Conservation (phyloP, 2,797 vertebrate genomes). For the Lophura swinhoii region DNA sequence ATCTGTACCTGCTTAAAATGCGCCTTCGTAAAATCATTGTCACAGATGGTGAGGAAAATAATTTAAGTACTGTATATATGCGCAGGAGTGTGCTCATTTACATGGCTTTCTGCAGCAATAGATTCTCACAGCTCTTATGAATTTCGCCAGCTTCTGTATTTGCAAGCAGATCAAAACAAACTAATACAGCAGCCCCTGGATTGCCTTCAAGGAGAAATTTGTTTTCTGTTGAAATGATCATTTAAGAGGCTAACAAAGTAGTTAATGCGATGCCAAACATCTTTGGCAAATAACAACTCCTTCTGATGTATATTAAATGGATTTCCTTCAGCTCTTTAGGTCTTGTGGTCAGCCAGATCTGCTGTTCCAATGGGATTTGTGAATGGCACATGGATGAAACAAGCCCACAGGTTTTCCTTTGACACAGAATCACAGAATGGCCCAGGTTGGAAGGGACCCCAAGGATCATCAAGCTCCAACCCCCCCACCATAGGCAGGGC, state of each 20-base stretch:
- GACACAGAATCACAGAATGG: no score
- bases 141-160: neutral
- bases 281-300: neutral
- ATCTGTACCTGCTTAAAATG: neutral
- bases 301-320: neutral
- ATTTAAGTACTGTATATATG: neutral
- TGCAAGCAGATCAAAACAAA: neutral
- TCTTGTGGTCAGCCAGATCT: neutral
- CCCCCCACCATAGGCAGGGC: no score
- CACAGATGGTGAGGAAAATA: neutral
- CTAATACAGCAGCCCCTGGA: neutral
- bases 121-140: neutral
- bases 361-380: neutral
- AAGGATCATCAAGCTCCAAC: no score
- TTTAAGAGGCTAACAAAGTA: neutral
- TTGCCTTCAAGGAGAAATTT: neutral
- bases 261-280: neutral
- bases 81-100: neutral
- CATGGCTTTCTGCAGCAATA: accelerated
- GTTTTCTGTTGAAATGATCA: neutral
- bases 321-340: neutral
- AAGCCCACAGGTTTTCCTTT: accelerated
- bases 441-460: no score
- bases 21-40: accelerated
- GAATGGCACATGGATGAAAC: neutral